Percentiles rank a stretch among this genome's conserved stretches.
Evolutionary conservation across 2,888 invertebrate species (phyloP).

Genomic region (Drosophila fulvimacula): DNA sequence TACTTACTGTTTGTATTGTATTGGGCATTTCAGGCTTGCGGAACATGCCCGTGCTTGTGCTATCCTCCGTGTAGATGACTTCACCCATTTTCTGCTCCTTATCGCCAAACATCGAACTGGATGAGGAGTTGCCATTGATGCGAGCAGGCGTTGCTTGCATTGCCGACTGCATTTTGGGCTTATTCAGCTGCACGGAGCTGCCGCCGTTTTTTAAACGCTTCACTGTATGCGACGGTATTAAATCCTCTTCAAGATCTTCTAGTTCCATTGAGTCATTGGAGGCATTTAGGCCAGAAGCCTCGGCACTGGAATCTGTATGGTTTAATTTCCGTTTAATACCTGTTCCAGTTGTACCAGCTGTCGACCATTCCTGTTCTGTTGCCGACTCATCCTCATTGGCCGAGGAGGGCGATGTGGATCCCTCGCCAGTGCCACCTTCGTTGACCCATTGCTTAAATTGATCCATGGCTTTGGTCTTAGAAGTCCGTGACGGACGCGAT

Average conservation of each 20-base stretch:
- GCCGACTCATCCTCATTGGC: conserved; percentile 82
- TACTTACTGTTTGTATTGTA: conserved; percentile 68
- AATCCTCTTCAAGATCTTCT: conserved; percentile 86
- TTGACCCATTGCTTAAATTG: conserved; percentile 93
- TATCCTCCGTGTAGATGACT: conserved; percentile 84
- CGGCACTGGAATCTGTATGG: conserved; percentile 84
- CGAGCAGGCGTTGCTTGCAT: conserved; percentile 58
- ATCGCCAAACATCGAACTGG: conserved; percentile 17
- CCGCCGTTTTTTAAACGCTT: conserved; percentile 85
- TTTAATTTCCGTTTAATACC: conserved; percentile 85
- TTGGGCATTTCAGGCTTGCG: conserved; percentile 82
- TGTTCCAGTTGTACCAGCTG: conserved; percentile 29
- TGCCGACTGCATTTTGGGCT: conserved; percentile 54
- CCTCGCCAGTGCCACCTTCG: conserved; percentile 84
- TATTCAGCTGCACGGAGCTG: conserved; percentile 78
- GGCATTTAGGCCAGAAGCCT: conserved; percentile 83
- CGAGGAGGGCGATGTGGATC: conserved; percentile 86
- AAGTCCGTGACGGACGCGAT: conserved; percentile 85
- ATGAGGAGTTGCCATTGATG: conserved; percentile 77
- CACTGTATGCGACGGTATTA: conserved; percentile 86
- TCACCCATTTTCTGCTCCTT: conserved; percentile 80
- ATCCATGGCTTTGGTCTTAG: conserved; percentile 92
- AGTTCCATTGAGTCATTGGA: conserved; percentile 82
- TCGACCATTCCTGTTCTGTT: conserved; percentile 75
- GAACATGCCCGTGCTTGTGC: conserved; percentile 82